Evolutionary conservation across 2,113 vertebrate genomes (phyloP), one percentile per base, ranked within the genome.

Genomic region (Corythoichthys haematopterus): DNA sequence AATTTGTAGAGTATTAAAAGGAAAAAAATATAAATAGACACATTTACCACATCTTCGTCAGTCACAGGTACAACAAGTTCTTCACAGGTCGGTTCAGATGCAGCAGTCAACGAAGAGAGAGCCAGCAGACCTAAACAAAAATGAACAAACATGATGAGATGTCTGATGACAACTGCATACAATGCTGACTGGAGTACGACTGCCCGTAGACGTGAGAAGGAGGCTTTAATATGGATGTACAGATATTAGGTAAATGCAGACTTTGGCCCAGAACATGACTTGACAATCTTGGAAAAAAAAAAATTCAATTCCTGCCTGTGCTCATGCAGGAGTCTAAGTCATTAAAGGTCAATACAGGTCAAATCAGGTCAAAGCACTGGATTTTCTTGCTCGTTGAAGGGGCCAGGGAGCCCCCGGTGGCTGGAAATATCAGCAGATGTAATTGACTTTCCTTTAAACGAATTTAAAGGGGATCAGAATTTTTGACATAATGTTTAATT

Each of bases 61-160:
- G 70, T 63, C 66, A 70, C 28, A 65, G 76, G 68, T 73, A 70
- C 80, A 0, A 70, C 0, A 59, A 85, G 69, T 47, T 85, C 81
- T 3, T 74, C 52, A 3, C 81, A 85, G 48, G 14, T 65, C n/a
- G 63, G 64, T 53, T 79, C 74, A 43, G 84, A 74, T 0, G 76
- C 72, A 11, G 74, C 65, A 3, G 68, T 70, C 64, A 86, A 70
- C 6, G 46, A 68, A 55, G 20, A 77, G 59, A 86, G 69, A 73
- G 79, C 69, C 52, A 84, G 65, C 52, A 81, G 7, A 59, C 46
- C 70, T 6, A 80, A 40, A 52, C 56, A 68, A 28, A 81, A 63
- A 11, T 36, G 53, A 69, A 64, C 38, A 46, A 43, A 68, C 85
- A 85, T 84, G 74, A 40, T 70, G 3, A 67, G 20, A 35, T 51